Percentiles rank a stretch among this genome's conserved stretches.
These are phyloP conservation scores for Agapornis canus DNA, from an alignment of 2,797 vertebrate species.

Conservation along the genomic window DNA sequence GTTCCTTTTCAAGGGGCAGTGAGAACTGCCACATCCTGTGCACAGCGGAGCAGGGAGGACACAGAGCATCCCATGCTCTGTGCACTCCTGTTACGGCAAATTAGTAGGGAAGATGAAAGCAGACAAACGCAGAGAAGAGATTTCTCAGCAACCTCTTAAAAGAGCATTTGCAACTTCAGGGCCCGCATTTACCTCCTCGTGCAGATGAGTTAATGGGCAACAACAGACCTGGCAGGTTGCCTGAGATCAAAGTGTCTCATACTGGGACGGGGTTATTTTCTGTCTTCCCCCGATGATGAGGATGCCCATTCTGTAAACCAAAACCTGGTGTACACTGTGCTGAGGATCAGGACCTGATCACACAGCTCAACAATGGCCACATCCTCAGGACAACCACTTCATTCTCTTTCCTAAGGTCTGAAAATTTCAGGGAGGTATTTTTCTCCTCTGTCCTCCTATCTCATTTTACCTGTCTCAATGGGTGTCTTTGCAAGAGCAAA, in stretches of 20 bases:
- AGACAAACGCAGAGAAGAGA: neutral
- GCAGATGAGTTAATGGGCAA: slow-evolving; percentile 40
- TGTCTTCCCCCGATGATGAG: neutral
- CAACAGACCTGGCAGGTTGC: slow-evolving; percentile 31
- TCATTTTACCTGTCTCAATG: neutral
- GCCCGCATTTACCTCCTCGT: neutral
- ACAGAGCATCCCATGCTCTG: neutral
- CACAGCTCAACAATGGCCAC: neutral
- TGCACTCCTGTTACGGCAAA: neutral
- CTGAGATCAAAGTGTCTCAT: neutral
- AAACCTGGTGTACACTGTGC: neutral
- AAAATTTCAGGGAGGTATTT: neutral
- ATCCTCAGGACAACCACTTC: neutral
- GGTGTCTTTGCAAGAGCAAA: neutral
- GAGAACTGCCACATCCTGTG: accelerated
- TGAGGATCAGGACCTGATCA: neutral
- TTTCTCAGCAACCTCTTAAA: neutral
- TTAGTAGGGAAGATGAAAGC: neutral
- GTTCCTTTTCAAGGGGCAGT: neutral
- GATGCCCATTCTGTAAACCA: neutral
- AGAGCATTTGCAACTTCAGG: slow-evolving; percentile 39
- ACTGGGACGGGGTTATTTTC: neutral
- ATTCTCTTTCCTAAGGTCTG: neutral
- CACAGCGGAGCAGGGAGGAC: neutral
- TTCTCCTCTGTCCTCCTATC: neutral